Conservation (phyloP, 1,140 invertebrate species). For the Drosophila subobscura region DNA sequence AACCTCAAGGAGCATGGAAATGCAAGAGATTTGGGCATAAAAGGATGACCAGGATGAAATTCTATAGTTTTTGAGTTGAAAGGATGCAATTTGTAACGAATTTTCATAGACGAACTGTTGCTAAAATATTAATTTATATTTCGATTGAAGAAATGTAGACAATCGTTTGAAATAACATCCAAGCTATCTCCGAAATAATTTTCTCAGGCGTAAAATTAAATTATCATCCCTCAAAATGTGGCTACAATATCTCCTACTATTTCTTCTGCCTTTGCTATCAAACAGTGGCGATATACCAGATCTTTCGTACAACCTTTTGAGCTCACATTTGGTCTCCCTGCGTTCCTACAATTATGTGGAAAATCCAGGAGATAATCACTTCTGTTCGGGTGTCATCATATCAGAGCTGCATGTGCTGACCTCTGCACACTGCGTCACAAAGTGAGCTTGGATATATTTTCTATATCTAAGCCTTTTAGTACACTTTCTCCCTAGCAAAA, state of each 20-base stretch:
- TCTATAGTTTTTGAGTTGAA: no score
- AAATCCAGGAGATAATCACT: constrained; percentile 33
- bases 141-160: no score
- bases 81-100: no score
- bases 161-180: no score
- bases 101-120: no score
- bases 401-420: constrained; percentile 19
- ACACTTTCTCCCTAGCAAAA: constrained; percentile 4
- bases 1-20: no score
- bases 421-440: constrained; percentile 33
- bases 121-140: no score
- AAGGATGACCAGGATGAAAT: no score
- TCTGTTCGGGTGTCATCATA: constrained; percentile 33
- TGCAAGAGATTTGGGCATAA: no score
- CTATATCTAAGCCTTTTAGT: background rate
- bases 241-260: background rate
- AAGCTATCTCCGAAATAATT: no score
- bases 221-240: no score
- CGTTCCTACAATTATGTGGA: constrained; percentile 10
- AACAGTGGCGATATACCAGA: background rate
- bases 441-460: constrained; percentile 8
- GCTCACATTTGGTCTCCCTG: constrained; percentile 18
- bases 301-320: background rate
- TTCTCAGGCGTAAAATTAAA: no score
- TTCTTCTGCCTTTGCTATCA: background rate